These are phyloP conservation scores for Sinocyclocheilus rhinocerous DNA, from an alignment of 2,113 vertebrate genomes.

Conservation along the genomic window DNA sequence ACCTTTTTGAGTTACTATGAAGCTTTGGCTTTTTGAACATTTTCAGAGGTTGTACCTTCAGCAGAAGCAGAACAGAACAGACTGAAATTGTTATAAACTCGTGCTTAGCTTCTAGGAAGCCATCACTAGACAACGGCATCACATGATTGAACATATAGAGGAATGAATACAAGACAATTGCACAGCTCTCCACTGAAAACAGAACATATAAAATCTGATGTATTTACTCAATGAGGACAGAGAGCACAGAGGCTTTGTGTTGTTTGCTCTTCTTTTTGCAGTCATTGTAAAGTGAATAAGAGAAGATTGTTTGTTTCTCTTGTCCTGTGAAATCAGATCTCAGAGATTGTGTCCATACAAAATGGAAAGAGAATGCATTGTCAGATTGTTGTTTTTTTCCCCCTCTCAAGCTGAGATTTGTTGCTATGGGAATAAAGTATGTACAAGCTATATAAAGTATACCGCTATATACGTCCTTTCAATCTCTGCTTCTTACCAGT, in stretches of 20 bases:
- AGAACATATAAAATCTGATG: background rate
- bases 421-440: background rate
- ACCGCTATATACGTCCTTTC: background rate
- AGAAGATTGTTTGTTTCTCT: background rate
- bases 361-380: background rate
- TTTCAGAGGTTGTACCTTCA: too few relatives aligned
- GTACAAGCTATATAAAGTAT: background rate
- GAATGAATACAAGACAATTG: background rate
- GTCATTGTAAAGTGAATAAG: background rate
- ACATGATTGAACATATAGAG: background rate
- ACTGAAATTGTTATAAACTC: too few relatives aligned
- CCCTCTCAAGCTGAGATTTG: background rate
- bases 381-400: background rate
- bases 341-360: background rate
- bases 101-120: background rate
- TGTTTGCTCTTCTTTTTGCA: constrained; percentile 12
- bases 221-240: background rate
- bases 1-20: too few relatives aligned
- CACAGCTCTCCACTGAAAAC: background rate
- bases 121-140: background rate
- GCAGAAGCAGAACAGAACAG: too few relatives aligned
- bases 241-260: background rate
- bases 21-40: too few relatives aligned
- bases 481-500: background rate
- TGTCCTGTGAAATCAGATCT: background rate